Percentiles rank a stretch among this genome's conserved stretches.
Evolutionary conservation across 2,113 vertebrate genomes (phyloP).

Genomic region (Chiloscyllium plagiosum): DNA sequence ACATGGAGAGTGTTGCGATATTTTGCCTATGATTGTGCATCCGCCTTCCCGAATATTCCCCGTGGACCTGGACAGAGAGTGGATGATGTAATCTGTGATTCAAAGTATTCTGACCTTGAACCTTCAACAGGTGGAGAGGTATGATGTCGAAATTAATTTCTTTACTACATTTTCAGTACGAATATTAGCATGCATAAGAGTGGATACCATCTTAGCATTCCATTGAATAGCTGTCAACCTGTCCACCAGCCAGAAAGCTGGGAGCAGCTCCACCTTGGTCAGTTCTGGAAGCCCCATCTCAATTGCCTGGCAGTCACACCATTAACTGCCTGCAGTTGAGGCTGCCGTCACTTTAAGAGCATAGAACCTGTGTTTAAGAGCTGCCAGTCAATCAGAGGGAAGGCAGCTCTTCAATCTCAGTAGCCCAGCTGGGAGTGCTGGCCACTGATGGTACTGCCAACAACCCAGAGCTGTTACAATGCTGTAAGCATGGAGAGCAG

Average conservation of each 20-base stretch:
- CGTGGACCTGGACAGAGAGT: slow-evolving; percentile 54
- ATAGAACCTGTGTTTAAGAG: too few relatives aligned
- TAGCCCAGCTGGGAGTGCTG: too few relatives aligned
- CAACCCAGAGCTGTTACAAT: too few relatives aligned
- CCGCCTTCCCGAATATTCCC: slow-evolving; percentile 66
- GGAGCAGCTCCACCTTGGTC: neutral
- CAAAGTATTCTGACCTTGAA: slow-evolving; percentile 73
- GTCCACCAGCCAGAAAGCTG: neutral
- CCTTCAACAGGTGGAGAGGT: slow-evolving; percentile 80
- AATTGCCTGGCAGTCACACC: too few relatives aligned
- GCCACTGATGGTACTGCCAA: too few relatives aligned
- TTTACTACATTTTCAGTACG: neutral
- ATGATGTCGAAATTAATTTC: slow-evolving; percentile 38
- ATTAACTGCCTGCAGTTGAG: too few relatives aligned
- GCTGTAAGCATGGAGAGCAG: too few relatives aligned
- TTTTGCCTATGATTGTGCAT: slow-evolving; percentile 72
- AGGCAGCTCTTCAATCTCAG: too few relatives aligned
- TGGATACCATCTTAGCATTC: neutral
- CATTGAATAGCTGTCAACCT: neutral
- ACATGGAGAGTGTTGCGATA: slow-evolving; percentile 76
- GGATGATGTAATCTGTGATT: slow-evolving; percentile 72
- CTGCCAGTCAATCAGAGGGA: too few relatives aligned
- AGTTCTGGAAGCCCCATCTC: neutral
- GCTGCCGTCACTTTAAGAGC: too few relatives aligned
- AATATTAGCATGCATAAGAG: neutral